A percentile compares a stretch with the other conserved stretches of the same genome.
phyloP scores from a whole-genome alignment of 2,113 vertebrate genomes.

The Rhea americana region DNA sequence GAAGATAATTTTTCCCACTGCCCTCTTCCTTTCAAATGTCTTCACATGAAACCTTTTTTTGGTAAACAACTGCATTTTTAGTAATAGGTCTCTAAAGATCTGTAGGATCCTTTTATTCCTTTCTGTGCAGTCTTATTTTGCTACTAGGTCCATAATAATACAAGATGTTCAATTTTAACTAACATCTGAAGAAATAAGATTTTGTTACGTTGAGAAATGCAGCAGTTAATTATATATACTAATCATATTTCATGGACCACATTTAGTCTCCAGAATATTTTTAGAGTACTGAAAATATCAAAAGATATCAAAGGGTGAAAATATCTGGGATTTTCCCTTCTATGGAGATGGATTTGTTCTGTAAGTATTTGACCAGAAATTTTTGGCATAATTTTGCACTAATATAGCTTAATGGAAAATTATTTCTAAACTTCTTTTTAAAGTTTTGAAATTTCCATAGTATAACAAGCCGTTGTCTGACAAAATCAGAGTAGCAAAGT shows the following conservation, averaged over 20 bases:
- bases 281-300: neutral
- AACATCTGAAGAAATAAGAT: neutral
- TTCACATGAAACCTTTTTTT: neutral
- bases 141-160: neutral
- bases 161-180: neutral
- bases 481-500: neutral
- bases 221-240: neutral
- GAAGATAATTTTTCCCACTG: neutral
- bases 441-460: neutral
- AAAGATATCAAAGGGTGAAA: neutral
- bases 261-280: neutral
- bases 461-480: neutral
- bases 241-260: neutral
- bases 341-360: neutral
- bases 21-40: neutral
- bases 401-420: neutral
- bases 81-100: neutral
- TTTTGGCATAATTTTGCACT: neutral
- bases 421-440: neutral
- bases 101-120: neutral
- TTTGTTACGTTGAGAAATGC: neutral
- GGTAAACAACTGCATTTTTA: neutral
- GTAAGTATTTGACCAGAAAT: slow-evolving; percentile 14
- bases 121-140: neutral
- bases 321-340: neutral